Evolutionary conservation across 2,888 invertebrate species (phyloP).

Genomic region (Melinaea marsaeus): DNA sequence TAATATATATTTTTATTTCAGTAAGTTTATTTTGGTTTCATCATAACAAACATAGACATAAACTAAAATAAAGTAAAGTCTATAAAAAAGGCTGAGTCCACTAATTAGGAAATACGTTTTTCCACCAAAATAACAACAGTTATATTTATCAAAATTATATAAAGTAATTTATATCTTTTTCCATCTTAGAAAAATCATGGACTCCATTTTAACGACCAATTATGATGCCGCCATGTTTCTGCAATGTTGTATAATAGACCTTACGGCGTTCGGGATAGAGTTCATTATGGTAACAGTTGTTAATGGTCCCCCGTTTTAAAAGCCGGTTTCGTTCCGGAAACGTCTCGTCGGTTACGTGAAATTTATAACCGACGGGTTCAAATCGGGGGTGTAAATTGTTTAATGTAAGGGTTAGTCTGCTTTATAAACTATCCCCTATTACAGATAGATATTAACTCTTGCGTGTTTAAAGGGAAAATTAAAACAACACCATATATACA

Average conservation of each 20-base stretch:
- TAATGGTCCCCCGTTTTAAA: conserved; percentile 51
- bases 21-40: too few species aligned
- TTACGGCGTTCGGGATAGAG: conserved; percentile 22
- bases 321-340: conserved; percentile 64
- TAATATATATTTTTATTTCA: too few species aligned
- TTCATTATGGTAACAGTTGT: conserved; percentile 19
- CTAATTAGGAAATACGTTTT: conserved; percentile 12
- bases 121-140: conserved; percentile 14
- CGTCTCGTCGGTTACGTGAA: conserved; percentile 66
- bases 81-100: neutral
- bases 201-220: conserved; percentile 36
- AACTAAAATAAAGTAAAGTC: neutral
- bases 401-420: conserved; percentile 50
- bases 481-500: neutral
- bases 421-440: conserved; percentile 30
- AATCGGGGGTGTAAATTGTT: conserved; percentile 61
- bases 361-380: conserved; percentile 55
- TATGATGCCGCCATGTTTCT: conserved; percentile 35
- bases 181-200: conserved; percentile 26
- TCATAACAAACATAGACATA: neutral
- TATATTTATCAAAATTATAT: conserved; percentile 16
- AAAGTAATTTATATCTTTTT: conserved; percentile 26
- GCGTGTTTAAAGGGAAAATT: conserved; percentile 9
- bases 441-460: conserved; percentile 24
- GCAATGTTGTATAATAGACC: conserved; percentile 20